Conservation (phyloP, 2,888 invertebrate genomes). For the Lamellibrachia satsuma region DNA sequence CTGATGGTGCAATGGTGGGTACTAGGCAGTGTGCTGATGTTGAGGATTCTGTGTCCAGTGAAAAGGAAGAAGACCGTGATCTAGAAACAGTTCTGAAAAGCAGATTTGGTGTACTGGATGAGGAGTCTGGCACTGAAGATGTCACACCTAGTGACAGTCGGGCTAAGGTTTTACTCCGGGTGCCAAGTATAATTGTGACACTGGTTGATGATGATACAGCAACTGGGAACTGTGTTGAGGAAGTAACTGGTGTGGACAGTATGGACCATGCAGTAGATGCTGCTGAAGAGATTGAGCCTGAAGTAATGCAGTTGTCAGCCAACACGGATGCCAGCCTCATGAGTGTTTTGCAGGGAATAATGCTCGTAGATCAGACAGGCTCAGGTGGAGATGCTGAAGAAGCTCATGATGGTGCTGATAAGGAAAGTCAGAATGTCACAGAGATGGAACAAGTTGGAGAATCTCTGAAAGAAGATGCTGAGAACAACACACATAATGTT, state of each 20-base stretch:
- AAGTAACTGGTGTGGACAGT: neutral
- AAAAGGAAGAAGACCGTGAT: neutral
- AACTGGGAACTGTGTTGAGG: neutral
- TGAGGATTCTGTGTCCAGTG: neutral
- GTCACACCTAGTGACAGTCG: neutral
- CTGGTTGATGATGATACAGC: neutral
- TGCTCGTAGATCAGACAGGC: neutral
- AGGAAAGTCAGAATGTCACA: neutral
- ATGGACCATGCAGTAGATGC: neutral
- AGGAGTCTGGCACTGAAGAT: neutral
- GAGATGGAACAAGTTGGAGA: too few species aligned
- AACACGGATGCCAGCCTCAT: neutral
- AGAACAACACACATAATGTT: too few species aligned
- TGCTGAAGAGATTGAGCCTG: neutral
- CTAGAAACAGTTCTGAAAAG: neutral
- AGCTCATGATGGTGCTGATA: too few species aligned
- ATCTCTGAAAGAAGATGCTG: too few species aligned
- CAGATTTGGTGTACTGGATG: neutral
- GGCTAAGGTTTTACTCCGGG: neutral
- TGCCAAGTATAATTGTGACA: neutral
- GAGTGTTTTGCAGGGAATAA: neutral
- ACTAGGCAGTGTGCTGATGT: neutral
- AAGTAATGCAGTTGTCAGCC: too few species aligned
- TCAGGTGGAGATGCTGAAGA: neutral
- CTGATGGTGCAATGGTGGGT: neutral